Base-by-base conservation (phyloP, 2,797 vertebrate species). In the Dermochelys coriacea region DNA sequence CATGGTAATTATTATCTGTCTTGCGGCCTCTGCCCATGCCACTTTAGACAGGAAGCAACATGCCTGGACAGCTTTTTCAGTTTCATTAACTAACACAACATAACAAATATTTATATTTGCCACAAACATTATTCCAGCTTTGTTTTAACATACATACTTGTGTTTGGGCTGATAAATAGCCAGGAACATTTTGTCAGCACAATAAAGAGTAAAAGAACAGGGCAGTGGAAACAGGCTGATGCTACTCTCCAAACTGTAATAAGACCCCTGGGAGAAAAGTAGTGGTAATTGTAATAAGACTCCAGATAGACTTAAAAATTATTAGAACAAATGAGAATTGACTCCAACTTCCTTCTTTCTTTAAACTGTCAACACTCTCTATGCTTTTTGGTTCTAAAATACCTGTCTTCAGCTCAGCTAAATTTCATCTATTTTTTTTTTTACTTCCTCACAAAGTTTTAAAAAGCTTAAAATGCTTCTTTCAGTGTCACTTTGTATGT, bases 291-390 rank as follows among this genome's bases (percentile, higher is more conserved):
- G 64, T 86, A 95, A 94, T 68, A 96, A 96, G 88, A 79, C 89
- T 91, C 90, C 95, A 94, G 87, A 92, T 90, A 93, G 86, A 93
- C 82, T 90, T 84, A 86, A 96, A 91, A 89, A 64, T 82, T 90
- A 85, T 93, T 71, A 89, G 27, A 85, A 91, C 87, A 93, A 89
- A 93, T 93, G 84, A 89, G 49, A 0, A 87, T 95, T 94, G 93
- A 80, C 93, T 95, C 88, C 77, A 91, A 6, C 86, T 96, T 96
- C 95, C 89, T 92, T 83, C 83, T 96, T 96, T 87, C 85, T 94
- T 93, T 94, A 94, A 96, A 93, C 94, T 96, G 96, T 95, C 96
- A 97, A 79, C 92, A 85, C 91, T 83, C 90, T 34, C 95, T n/a
- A 0, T 94, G 80, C 3, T 0, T 91, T 93, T 95, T 97, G 96